Conservation (phyloP, 1,140 invertebrate genomes). For the Drosophila kanapiae region DNA sequence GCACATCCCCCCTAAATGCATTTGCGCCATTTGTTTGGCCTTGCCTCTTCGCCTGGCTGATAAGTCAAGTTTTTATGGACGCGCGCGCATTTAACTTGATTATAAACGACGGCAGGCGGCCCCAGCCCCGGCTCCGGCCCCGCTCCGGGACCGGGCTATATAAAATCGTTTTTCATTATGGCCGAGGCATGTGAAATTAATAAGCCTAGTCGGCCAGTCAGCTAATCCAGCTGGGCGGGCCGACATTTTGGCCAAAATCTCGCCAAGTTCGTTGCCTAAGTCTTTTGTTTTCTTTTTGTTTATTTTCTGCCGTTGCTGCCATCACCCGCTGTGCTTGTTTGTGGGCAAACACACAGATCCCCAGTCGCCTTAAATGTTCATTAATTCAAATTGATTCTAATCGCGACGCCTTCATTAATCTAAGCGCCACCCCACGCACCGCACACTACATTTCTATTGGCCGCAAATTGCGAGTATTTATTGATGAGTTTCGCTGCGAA, state of each 20-base stretch:
- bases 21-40: conserved; percentile 69
- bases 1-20: conserved; percentile 43
- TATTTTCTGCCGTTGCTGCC: background rate
- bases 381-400: conserved; percentile 82
- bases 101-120: conserved; percentile 80
- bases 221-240: conserved; percentile 10
- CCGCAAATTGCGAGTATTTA: conserved; percentile 51
- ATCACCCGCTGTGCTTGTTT: conserved; percentile 68
- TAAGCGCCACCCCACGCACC: conserved; percentile 77
- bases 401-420: conserved; percentile 74
- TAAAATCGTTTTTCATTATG: conserved; percentile 81
- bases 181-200: conserved; percentile 77
- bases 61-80: conserved; percentile 78
- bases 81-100: conserved; percentile 78
- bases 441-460: conserved; percentile 62
- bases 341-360: conserved; percentile 65
- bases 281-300: conserved; percentile 68
- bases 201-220: conserved; percentile 37
- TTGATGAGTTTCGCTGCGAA: conserved; percentile 60
- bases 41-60: conserved; percentile 55
- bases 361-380: conserved; percentile 71
- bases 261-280: conserved; percentile 75
- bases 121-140: background rate
- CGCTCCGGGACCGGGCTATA: conserved; percentile 49
- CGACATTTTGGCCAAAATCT: conserved; percentile 31